Percentiles rank a stretch among this genome's conserved stretches.
These are phyloP conservation scores for Thalassophryne amazonica DNA, from an alignment of 2,797 vertebrate species.

Conservation along the genomic window DNA sequence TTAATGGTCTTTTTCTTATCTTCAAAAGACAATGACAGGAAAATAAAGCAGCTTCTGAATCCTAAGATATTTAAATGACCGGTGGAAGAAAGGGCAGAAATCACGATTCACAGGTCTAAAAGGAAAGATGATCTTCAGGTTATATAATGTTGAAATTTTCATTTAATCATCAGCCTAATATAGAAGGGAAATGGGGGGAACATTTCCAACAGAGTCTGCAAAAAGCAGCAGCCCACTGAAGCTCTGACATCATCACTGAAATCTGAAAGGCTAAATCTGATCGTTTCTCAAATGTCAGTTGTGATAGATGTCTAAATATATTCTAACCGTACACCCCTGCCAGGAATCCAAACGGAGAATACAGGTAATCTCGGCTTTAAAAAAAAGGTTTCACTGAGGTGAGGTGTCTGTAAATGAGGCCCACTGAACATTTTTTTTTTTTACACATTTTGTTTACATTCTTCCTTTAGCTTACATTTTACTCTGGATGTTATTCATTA, in stretches of 20 bases:
- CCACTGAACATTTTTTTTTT: not conserved
- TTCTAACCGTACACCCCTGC: not conserved
- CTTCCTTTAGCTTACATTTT: conserved; percentile 1
- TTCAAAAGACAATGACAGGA: conserved; percentile 30
- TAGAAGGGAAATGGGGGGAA: too few relatives aligned
- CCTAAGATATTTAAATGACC: conserved; percentile 7
- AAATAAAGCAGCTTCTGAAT: conserved; percentile 1
- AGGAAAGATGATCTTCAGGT: not conserved
- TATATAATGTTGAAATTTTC: not conserved
- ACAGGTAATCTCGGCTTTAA: conserved; percentile 2
- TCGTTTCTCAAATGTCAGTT: conserved; percentile 49
- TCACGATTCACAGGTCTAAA: not conserved
- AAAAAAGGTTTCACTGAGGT: conserved; percentile 16
- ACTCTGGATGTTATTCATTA: conserved; percentile 35
- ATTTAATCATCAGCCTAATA: not conserved
- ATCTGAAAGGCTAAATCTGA: conserved; percentile 41
- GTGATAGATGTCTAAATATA: conserved; percentile 53
- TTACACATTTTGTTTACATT: not conserved
- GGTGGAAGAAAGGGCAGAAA: too few relatives aligned
- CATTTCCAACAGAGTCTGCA: too few relatives aligned
- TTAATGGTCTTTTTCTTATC: conserved; percentile 51
- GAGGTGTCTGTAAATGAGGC: conserved; percentile 20
- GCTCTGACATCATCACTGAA: conserved; percentile 40
- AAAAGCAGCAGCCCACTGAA: conserved; percentile 17
- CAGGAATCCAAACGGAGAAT: conserved; percentile 35